Conservation (phyloP, 1,140 invertebrate genomes). For the Diuraphis noxia region DNA sequence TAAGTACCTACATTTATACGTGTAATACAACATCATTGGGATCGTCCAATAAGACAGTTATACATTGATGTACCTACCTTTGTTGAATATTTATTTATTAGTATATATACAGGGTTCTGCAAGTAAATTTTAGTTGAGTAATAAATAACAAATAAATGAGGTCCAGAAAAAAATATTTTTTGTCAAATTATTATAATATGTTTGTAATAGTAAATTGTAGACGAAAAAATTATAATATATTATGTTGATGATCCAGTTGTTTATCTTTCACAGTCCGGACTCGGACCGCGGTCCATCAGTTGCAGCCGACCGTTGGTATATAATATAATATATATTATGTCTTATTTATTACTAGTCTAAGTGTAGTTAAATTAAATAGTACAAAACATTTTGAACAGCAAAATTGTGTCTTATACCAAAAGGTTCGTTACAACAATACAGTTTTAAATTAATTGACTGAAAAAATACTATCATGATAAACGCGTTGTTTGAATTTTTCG, state of each 20-base stretch:
- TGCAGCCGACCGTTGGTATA: no score
- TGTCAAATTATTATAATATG: no score
- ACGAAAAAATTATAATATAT: no score
- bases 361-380: background rate
- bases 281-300: no score
- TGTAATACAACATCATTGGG: background rate
- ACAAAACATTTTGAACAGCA: background rate
- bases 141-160: no score
- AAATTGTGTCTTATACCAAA: background rate
- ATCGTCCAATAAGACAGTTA: background rate
- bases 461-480: background rate
- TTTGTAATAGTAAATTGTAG: no score
- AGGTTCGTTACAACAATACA: background rate
- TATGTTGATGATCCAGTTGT: no score
- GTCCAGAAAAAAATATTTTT: no score
- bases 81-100: background rate
- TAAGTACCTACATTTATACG: background rate
- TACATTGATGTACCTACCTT: background rate
- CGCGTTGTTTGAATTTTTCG: background rate
- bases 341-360: background rate
- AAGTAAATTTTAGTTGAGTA: no score
- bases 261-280: no score
- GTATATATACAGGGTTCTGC: no score
- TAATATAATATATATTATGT: background rate
- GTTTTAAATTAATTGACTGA: background rate